A percentile compares a stretch with the other conserved stretches of the same genome.
These are phyloP conservation scores for Chinchilla lanigera DNA, from an alignment of 2,113 vertebrate species.

Conservation along the genomic window DNA sequence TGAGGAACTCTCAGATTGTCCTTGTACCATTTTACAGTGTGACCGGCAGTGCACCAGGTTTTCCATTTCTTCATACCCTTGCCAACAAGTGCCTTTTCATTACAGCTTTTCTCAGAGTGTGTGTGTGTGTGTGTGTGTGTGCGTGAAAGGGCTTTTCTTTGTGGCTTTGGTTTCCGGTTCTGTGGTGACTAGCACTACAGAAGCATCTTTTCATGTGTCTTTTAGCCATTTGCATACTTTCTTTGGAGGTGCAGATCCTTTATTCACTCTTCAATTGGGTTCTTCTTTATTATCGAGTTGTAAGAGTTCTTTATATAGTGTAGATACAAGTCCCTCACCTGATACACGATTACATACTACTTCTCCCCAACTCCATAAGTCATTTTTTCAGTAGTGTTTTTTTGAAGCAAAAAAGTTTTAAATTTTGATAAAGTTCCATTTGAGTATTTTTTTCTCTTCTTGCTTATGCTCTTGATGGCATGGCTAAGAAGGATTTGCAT, in stretches of 20 bases:
- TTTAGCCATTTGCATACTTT: not conserved
- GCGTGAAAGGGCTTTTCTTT: not conserved
- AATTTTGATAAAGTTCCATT: not conserved
- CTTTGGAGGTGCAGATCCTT: not conserved
- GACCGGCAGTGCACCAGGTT: not conserved
- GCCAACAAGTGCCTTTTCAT: not conserved
- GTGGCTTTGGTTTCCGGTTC: slow-evolving; percentile 14
- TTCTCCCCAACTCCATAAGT: not conserved
- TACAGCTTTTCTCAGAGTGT: not conserved
- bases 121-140: no score
- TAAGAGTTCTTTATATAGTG: not conserved
- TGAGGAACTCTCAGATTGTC: not conserved
- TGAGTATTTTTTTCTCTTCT: not conserved
- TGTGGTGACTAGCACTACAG: not conserved
- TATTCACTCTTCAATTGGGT: not conserved
- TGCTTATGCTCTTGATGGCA: not conserved
- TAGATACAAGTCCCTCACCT: not conserved
- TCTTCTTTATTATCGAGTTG: not conserved
- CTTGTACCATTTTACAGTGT: not conserved
- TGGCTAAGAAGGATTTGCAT: not conserved
- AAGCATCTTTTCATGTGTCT: not conserved
- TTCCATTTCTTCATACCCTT: not conserved
- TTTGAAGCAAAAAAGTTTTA: not conserved
- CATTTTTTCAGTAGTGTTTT: not conserved
- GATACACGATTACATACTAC: not conserved